Percentiles rank a stretch among this genome's conserved stretches.
Evolutionary conservation across 2,888 invertebrate genomes (phyloP).

Genomic region (Scaptomyza cyrtandrae): DNA sequence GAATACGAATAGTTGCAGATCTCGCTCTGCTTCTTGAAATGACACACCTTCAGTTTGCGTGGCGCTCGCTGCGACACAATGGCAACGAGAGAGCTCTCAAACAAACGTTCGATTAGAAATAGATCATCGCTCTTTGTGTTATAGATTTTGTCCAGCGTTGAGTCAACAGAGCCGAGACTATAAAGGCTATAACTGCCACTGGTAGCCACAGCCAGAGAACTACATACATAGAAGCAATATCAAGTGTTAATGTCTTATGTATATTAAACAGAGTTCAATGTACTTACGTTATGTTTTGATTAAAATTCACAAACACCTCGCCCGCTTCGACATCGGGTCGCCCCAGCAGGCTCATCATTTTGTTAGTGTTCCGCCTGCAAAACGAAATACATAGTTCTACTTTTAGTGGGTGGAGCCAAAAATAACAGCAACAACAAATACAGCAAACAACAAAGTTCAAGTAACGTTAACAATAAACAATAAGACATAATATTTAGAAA

Average conservation of each 20-base stretch:
- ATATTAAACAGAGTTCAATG: neutral
- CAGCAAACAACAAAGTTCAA: constrained; percentile 16
- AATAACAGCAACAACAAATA: constrained; percentile 1
- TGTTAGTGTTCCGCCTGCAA: constrained; percentile 38
- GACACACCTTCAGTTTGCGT: constrained; percentile 91
- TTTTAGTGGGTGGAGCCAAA: constrained; percentile 23
- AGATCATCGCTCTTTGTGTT: constrained; percentile 94
- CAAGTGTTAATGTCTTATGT: neutral
- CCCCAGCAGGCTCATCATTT: constrained; percentile 82
- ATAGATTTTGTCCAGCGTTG: constrained; percentile 93
- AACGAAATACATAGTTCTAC: neutral
- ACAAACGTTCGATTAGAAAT: constrained; percentile 96
- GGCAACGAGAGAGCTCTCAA: constrained; percentile 98
- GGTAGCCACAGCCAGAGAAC: constrained; percentile 96
- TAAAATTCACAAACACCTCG: constrained; percentile 97
- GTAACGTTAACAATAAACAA: constrained; percentile 27
- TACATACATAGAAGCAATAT: constrained; percentile 3
- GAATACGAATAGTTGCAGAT: constrained; percentile 98
- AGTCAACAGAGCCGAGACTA: constrained; percentile 92
- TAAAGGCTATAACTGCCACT: constrained; percentile 95
- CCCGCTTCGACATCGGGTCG: constrained; percentile 87
- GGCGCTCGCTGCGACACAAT: constrained; percentile 96
- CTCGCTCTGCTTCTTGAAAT: constrained; percentile 98
- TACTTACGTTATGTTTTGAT: constrained; percentile 99
- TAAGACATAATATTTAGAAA: constrained; percentile 14